Evolutionary conservation across 2,797 vertebrate genomes (phyloP).

Genomic region (Pseudochaenichthys georgianus): DNA sequence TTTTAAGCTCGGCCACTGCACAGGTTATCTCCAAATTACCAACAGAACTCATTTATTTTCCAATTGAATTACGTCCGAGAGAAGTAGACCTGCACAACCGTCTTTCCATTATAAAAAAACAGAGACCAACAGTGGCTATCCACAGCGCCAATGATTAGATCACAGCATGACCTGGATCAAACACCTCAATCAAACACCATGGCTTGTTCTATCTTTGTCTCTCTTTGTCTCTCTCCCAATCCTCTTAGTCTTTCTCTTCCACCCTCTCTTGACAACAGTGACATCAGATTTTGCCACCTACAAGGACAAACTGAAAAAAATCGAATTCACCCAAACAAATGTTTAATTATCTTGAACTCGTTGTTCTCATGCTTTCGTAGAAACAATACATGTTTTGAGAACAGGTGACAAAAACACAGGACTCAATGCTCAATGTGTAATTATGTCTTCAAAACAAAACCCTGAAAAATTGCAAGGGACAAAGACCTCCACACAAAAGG

Average conservation of each 20-base stretch:
- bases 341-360: conserved; percentile 10
- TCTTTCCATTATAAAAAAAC: conserved; percentile 72
- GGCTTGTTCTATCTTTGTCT: conserved; percentile 35
- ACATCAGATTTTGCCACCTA: conserved; percentile 21
- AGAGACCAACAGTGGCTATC: conserved; percentile 57
- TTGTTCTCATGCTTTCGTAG: conserved; percentile 3
- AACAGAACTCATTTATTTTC: conserved; percentile 87
- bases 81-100: conserved; percentile 61
- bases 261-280: conserved; percentile 4
- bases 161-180: conserved; percentile 72
- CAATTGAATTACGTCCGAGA: conserved; percentile 83
- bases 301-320: conserved; percentile 15
- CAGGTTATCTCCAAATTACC: conserved; percentile 88
- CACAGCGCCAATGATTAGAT: conserved; percentile 68
- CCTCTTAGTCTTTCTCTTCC: conserved; percentile 20
- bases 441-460: conserved; percentile 9
- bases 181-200: conserved; percentile 69
- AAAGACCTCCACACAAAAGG: not conserved
- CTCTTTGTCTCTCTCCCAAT: conserved; percentile 51
- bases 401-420: not conserved
- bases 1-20: conserved; percentile 74
- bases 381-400: not conserved
- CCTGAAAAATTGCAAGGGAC: not conserved
- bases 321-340: not conserved
- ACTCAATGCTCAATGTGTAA: conserved; percentile 3